These are phyloP conservation scores for Penaeus monodon DNA, from an alignment of 2,888 invertebrate species.

Conservation along the genomic window DNA sequence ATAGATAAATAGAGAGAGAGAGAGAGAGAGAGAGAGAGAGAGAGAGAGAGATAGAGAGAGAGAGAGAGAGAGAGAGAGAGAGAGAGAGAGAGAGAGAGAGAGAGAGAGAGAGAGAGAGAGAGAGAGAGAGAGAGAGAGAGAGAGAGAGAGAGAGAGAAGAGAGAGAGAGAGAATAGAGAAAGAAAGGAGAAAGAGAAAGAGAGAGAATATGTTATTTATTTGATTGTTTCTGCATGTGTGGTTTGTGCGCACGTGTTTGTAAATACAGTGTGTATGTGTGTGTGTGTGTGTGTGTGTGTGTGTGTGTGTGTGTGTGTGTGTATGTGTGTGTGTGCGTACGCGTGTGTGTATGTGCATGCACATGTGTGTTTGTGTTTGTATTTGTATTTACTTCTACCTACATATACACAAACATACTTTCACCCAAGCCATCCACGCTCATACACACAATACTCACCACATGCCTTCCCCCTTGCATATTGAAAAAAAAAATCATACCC, in stretches of 20 bases:
- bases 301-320: no score
- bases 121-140: not conserved
- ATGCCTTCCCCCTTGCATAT: no score
- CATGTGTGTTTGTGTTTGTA: no score
- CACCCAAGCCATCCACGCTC: no score
- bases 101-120: not conserved
- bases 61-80: slow-evolving; percentile 3
- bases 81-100: slow-evolving; percentile 14
- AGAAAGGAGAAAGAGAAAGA: not conserved
- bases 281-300: no score
- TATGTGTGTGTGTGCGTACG: no score
- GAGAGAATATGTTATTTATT: not conserved
- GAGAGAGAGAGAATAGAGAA: not conserved
- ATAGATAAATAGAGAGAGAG: not conserved
- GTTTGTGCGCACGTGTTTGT: no score
- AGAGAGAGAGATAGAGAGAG: not conserved
- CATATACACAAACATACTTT: not conserved
- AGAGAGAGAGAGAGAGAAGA: not conserved
- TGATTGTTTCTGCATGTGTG: no score
- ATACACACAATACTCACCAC: no score
- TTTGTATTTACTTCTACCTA: not conserved
- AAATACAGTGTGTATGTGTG: no score
- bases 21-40: slow-evolving; percentile 5
- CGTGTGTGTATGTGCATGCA: no score
- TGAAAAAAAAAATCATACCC: no score